Percentiles rank a stretch among this genome's conserved stretches.
Evolutionary conservation across 2,797 vertebrate genomes (phyloP).

Genomic region (Hipposideros larvatus): DNA sequence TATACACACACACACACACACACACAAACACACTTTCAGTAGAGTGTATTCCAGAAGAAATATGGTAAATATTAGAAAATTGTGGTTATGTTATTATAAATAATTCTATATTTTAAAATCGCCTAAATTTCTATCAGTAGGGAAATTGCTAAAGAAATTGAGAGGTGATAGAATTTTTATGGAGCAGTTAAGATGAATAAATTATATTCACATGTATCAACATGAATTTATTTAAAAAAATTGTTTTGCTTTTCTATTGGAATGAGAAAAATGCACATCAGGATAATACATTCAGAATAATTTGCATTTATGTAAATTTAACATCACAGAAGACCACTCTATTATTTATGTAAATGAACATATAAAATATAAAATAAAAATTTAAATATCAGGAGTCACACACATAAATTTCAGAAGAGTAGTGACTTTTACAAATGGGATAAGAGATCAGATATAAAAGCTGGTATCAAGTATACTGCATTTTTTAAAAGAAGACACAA

Average conservation of each 20-base stretch:
- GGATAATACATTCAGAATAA: background rate
- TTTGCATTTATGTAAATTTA: background rate
- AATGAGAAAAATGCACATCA: background rate
- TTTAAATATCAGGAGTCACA: background rate
- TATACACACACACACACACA: too few relatives aligned
- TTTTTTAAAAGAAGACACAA: background rate
- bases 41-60: too few relatives aligned
- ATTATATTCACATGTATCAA: background rate
- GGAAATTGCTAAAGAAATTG: background rate
- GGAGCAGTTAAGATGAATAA: background rate
- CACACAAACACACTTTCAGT: fast-evolving
- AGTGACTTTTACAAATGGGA: background rate
- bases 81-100: background rate
- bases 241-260: background rate
- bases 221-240: background rate
- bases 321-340: background rate
- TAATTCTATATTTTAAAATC: background rate
- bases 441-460: background rate
- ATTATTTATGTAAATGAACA: background rate
- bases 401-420: background rate
- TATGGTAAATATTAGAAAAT: background rate
- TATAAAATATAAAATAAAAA: background rate
- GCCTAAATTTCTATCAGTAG: background rate
- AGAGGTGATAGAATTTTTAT: background rate
- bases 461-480: background rate